Percentiles rank a stretch among this genome's conserved stretches.
Evolutionary conservation across 2,113 vertebrate species (phyloP).

Genomic region (Ginglymostoma cirratum): DNA sequence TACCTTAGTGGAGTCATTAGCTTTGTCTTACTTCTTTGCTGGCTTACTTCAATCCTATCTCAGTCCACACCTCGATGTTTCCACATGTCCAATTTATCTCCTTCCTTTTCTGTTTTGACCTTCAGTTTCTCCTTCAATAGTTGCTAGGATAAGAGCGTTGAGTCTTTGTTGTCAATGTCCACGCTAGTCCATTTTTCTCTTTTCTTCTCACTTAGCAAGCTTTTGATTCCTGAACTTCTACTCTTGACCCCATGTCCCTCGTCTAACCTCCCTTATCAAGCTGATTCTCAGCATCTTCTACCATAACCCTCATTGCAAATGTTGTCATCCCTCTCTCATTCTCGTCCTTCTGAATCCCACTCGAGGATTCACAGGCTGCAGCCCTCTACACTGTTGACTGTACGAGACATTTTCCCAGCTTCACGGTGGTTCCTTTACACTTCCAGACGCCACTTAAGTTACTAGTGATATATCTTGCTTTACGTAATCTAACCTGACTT

Average conservation of each 20-base stretch:
- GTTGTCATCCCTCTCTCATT: not conserved
- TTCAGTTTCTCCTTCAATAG: not conserved
- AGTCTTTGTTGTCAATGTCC: not conserved
- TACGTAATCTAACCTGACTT: too few relatives aligned
- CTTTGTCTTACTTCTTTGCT: not conserved
- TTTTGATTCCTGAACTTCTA: not conserved
- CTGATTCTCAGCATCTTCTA: not conserved
- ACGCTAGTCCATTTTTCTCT: not conserved
- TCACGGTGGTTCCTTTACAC: too few relatives aligned
- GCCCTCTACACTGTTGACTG: too few relatives aligned
- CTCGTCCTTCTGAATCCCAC: not conserved
- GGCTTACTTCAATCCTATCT: not conserved
- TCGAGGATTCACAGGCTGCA: not conserved
- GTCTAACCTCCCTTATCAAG: not conserved
- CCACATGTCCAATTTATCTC: not conserved
- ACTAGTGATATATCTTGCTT: too few relatives aligned
- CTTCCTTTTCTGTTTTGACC: not conserved
- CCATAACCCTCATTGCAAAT: not conserved
- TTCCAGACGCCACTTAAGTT: too few relatives aligned
- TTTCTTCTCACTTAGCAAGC: not conserved
- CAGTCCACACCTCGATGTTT: not conserved
- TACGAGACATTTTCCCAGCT: too few relatives aligned
- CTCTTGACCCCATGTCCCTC: not conserved
- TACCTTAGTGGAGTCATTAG: too few relatives aligned
- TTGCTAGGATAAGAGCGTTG: not conserved